These are phyloP conservation scores for Pygoscelis antarcticus DNA, from an alignment of 2,113 vertebrate genomes.

Conservation along the genomic window DNA sequence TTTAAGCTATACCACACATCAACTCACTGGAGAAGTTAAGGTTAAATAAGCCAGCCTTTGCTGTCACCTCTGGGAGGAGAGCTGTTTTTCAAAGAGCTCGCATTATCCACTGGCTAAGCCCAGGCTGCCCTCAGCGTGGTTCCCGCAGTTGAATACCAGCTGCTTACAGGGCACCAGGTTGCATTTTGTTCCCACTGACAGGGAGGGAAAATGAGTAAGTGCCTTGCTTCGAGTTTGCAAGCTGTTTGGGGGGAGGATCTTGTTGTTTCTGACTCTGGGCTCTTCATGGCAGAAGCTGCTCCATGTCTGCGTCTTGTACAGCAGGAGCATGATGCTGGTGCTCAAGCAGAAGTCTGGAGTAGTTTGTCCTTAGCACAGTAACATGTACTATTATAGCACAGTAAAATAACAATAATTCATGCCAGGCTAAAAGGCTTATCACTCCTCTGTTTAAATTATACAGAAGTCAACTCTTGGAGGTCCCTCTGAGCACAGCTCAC, in stretches of 20 bases:
- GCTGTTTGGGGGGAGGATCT: neutral
- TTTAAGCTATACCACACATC: neutral
- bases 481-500: constrained; percentile 39
- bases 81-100: neutral
- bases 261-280: constrained; percentile 2
- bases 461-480: constrained; percentile 6
- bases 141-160: constrained; percentile 39
- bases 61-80: constrained; percentile 41
- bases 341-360: neutral
- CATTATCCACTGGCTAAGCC: constrained; percentile 11
- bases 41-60: neutral
- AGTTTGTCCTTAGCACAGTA: neutral
- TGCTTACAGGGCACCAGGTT: constrained; percentile 38
- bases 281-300: constrained; percentile 12
- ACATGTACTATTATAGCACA: neutral
- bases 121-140: constrained; percentile 9
- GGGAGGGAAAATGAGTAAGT: neutral
- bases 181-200: constrained; percentile 30
- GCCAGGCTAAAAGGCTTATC: constrained; percentile 11
- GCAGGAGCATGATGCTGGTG: neutral
- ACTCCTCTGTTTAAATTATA: constrained; percentile 20
- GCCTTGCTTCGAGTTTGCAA: neutral
- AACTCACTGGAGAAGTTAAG: neutral
- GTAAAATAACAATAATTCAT: constrained; percentile 1
- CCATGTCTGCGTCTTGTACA: neutral